Percentiles rank a stretch among this genome's conserved stretches.
phyloP scores from a whole-genome alignment of 2,797 vertebrate genomes.

The Parambassis ranga region DNA sequence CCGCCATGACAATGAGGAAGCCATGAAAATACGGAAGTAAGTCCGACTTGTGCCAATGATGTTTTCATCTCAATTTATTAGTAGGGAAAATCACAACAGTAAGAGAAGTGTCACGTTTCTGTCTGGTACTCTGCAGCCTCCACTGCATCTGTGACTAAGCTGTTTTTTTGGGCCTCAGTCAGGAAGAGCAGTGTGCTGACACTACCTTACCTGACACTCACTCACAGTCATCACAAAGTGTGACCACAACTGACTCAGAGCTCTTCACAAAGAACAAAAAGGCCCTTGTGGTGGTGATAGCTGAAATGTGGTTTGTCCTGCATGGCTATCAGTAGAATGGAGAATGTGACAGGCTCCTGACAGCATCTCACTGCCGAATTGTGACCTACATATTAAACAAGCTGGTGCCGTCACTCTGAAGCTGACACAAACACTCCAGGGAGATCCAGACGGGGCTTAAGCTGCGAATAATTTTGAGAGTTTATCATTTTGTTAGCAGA shows the following conservation, averaged over 20 bases:
- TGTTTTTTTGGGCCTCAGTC: conserved; percentile 19
- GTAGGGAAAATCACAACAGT: neutral
- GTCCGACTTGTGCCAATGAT: conserved; percentile 39
- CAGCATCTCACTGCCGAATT: conserved; percentile 36
- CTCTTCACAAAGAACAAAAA: neutral
- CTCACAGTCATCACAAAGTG: neutral
- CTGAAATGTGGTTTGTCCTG: neutral
- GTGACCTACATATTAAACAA: conserved; percentile 65
- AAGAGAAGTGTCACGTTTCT: neutral
- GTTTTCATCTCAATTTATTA: neutral
- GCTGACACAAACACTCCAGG: neutral
- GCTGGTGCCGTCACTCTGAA: conserved; percentile 66
- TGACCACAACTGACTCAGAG: neutral
- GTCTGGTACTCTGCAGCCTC: conserved; percentile 21
- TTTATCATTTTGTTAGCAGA: neutral
- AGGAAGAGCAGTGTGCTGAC: neutral
- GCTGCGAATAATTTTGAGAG: neutral
- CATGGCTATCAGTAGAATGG: conserved; percentile 4
- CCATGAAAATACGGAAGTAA: conserved; percentile 97
- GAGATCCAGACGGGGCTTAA: neutral
- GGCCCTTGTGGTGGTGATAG: neutral
- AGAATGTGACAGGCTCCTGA: conserved; percentile 32
- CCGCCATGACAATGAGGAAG: conserved; percentile 94
- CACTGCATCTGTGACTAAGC: conserved; percentile 60
- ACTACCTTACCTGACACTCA: neutral